phyloP scores from a whole-genome alignment of 2,797 vertebrate genomes.

The Enoplosus armatus region DNA sequence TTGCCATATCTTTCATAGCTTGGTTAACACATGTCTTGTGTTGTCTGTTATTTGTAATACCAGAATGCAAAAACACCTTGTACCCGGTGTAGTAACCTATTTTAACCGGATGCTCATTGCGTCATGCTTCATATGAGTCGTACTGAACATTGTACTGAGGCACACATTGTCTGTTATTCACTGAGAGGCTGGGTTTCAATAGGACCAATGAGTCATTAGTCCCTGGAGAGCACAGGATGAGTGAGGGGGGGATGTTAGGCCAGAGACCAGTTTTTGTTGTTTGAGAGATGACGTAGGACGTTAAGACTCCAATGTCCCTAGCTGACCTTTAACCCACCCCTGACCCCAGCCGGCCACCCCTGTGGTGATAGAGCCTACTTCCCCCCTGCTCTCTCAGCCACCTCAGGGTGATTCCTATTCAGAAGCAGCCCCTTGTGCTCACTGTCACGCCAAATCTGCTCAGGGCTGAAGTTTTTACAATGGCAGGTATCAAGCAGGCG shows the following conservation, averaged over 20 bases:
- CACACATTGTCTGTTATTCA: slow-evolving; percentile 24
- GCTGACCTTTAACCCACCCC: slow-evolving; percentile 79
- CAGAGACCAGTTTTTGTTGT: slow-evolving; percentile 72
- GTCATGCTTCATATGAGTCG: neutral
- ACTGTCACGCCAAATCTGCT: slow-evolving; percentile 66
- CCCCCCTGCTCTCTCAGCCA: slow-evolving; percentile 53
- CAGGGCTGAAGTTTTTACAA: slow-evolving; percentile 70
- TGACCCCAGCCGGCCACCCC: slow-evolving; percentile 77
- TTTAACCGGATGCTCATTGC: slow-evolving; percentile 9
- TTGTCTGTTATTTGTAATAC: slow-evolving; percentile 6
- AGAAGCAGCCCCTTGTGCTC: slow-evolving; percentile 62
- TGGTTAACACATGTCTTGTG: neutral
- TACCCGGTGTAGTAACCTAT: neutral
- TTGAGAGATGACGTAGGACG: slow-evolving; percentile 76
- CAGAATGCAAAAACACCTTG: neutral
- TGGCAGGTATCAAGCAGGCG: slow-evolving; percentile 60
- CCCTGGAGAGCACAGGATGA: slow-evolving; percentile 39
- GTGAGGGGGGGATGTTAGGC: slow-evolving; percentile 49
- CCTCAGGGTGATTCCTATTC: slow-evolving; percentile 68
- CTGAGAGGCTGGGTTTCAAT: slow-evolving; percentile 33
- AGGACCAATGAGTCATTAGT: slow-evolving; percentile 57
- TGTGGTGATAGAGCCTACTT: slow-evolving; percentile 70
- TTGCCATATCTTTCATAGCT: neutral
- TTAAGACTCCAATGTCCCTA: slow-evolving; percentile 69
- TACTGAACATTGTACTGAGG: neutral